These are phyloP conservation scores for Andrena bucephala DNA, from an alignment of 2,888 invertebrate genomes.

Conservation along the genomic window DNA sequence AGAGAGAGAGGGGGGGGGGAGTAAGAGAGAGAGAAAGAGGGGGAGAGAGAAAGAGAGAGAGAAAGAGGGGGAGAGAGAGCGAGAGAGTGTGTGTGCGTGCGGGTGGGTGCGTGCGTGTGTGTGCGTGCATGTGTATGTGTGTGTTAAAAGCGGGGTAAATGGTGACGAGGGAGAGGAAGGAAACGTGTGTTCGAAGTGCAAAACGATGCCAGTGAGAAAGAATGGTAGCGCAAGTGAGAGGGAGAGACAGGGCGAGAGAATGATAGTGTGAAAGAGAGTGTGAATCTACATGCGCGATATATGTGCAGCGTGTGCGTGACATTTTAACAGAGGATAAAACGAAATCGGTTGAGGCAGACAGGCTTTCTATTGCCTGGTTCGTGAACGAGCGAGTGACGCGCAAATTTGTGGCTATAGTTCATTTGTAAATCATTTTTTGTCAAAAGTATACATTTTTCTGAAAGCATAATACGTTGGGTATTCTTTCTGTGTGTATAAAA, in stretches of 20 bases:
- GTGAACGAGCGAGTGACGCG: conserved; percentile 72
- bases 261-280: conserved; percentile 17
- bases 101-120: no score
- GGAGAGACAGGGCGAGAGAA: conserved; percentile 15
- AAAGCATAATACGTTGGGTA: conserved; percentile 81
- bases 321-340: conserved; percentile 62
- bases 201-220: conserved; percentile 59
- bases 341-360: conserved; percentile 53
- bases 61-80: background rate
- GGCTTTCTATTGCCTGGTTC: conserved; percentile 59
- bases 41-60: background rate
- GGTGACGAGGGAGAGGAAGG: conserved; percentile 63
- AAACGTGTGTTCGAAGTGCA: conserved; percentile 50
- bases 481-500: conserved; percentile 84
- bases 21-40: background rate
- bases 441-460: conserved; percentile 86
- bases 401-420: conserved; percentile 85
- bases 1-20: no score
- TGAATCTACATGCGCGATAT: background rate
- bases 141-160: conserved; percentile 60
- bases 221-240: conserved; percentile 38
- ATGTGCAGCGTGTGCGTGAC: conserved; percentile 47
- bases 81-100: no score
- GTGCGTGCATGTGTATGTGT: no score
- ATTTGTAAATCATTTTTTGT: conserved; percentile 87